Percentiles rank a stretch among this genome's conserved stretches.
Evolutionary conservation across 2,113 vertebrate species (phyloP).

Genomic region (Brachyhypopomus occidentalis): DNA sequence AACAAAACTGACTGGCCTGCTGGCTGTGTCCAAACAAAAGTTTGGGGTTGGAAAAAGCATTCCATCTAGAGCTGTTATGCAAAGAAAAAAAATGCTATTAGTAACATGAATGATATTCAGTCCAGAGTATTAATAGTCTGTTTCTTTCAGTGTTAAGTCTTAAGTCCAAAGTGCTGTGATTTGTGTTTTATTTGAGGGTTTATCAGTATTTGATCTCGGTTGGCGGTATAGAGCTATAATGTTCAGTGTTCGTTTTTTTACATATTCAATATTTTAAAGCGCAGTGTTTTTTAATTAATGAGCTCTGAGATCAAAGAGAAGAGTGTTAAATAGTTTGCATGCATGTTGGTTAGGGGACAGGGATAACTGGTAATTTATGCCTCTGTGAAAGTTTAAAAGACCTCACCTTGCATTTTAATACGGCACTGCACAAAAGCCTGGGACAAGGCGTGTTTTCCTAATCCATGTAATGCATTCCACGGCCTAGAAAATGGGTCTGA

Average conservation of each 20-base stretch:
- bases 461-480: no score
- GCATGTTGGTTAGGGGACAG: not conserved
- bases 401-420: constrained; percentile 11
- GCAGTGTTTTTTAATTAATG: constrained; percentile 21
- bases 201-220: constrained; percentile 46
- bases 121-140: constrained; percentile 38
- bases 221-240: constrained; percentile 28
- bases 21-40: constrained; percentile 62
- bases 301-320: constrained; percentile 7
- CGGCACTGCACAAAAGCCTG: not conserved
- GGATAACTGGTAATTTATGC: constrained; percentile 9
- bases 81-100: not conserved
- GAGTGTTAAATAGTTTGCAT: constrained; percentile 7
- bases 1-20: constrained; percentile 48
- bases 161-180: constrained; percentile 53
- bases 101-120: constrained; percentile 46
- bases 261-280: constrained; percentile 24
- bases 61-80: constrained; percentile 17
- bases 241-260: constrained; percentile 13
- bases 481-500: not conserved
- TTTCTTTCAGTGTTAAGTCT: constrained; percentile 49
- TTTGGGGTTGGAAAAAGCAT: not conserved
- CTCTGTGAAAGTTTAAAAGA: constrained; percentile 23
- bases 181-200: constrained; percentile 45
- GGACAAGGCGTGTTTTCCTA: not conserved